Evolutionary conservation across 2,797 vertebrate species (phyloP).

Genomic region (Emydoidea blandingii): DNA sequence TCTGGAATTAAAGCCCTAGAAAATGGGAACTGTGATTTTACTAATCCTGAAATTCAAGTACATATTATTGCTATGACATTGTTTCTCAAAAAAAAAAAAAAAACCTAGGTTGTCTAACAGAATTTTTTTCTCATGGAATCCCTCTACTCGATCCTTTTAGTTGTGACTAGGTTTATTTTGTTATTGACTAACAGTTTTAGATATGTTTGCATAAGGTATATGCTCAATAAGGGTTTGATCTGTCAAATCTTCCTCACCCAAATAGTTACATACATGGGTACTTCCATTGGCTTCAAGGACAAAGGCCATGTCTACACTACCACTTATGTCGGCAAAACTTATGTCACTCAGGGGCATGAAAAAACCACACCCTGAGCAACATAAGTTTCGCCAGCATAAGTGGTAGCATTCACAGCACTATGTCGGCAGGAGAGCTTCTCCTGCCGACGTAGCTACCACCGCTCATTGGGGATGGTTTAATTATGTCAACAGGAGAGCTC

Average conservation of each 20-base stretch:
- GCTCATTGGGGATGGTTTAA: no score
- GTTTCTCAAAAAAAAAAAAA: neutral
- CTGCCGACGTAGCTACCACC: no score
- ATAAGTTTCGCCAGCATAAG: no score
- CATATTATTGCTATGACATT: neutral
- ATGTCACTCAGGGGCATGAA: no score
- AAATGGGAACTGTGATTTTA: neutral
- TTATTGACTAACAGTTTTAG: slow-evolving; percentile 34
- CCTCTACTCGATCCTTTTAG: slow-evolving; percentile 21
- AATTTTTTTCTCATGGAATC: slow-evolving; percentile 14
- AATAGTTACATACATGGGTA: neutral
- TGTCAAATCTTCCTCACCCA: neutral
- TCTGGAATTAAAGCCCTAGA: neutral
- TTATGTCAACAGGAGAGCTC: no score
- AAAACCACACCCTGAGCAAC: no score
- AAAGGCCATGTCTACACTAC: no score
- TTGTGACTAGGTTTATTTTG: neutral
- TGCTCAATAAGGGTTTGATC: neutral
- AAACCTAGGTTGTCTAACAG: neutral
- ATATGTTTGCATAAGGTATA: neutral
- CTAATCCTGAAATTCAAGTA: slow-evolving; percentile 6
- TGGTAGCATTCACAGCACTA: no score
- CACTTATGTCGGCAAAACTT: no score
- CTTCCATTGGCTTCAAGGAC: slow-evolving; percentile 37
- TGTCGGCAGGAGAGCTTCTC: no score